phyloP scores from a whole-genome alignment of 2,113 vertebrate species.

The Triplophysa rosa region DNA sequence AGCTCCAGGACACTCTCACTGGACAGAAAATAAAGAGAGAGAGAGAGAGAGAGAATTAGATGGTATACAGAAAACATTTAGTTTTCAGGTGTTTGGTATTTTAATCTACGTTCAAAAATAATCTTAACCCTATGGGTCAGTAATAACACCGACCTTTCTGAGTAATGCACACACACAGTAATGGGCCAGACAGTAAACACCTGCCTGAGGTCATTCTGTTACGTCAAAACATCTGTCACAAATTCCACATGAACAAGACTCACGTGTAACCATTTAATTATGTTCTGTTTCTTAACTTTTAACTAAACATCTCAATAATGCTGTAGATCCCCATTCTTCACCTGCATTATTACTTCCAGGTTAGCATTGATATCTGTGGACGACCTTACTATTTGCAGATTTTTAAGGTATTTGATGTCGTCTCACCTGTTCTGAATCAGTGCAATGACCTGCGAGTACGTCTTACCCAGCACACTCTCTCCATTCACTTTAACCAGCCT shows the following conservation, averaged over 20 bases:
- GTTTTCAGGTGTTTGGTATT: neutral
- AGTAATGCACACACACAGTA: neutral
- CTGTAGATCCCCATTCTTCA: neutral
- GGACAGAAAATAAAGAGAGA: slow-evolving; percentile 50
- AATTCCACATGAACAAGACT: neutral
- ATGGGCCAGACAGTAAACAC: neutral
- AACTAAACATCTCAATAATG: neutral
- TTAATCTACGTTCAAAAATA: neutral
- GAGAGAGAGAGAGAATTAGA: neutral
- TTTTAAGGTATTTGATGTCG: neutral
- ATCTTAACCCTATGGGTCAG: neutral
- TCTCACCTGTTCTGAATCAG: slow-evolving; percentile 97
- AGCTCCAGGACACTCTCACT: slow-evolving; percentile 92
- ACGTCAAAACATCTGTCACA: slow-evolving; percentile 23
- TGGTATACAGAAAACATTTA: neutral
- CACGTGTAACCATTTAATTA: slow-evolving; percentile 1
- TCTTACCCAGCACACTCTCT: slow-evolving; percentile 93
- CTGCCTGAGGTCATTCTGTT: slow-evolving; percentile 43
- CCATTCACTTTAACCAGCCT: slow-evolving; percentile 95
- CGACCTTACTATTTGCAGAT: neutral
- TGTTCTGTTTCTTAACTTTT: neutral
- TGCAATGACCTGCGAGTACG: slow-evolving; percentile 95
- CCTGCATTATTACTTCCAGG: neutral
- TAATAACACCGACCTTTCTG: neutral
- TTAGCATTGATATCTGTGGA: neutral